Base-by-base conservation (phyloP, 2,888 invertebrate species). In the Carcina quercana region DNA sequence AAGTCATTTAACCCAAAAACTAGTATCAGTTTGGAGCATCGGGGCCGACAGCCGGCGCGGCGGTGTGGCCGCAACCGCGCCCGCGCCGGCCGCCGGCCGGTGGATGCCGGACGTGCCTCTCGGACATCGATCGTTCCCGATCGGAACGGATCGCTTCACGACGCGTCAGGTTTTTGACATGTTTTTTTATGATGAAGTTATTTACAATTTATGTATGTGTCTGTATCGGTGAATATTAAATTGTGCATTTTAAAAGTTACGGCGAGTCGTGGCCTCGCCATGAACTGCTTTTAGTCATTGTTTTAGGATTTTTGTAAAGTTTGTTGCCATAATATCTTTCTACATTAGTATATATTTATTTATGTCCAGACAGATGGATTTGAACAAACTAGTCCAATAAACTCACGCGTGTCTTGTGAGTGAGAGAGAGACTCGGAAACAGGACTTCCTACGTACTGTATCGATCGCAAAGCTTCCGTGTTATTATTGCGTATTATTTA, bases 321-420 rank as follows among this genome's bases (percentile, higher is more conserved):
- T 80, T 79, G 82, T 83, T 83, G 82, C 82, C 82, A 83, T 83
- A 80, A 82, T 82, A 82, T 79, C 79, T 78, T 80, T 80, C 74
- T 82, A 80, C 76, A 71, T 78, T 79, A 80, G 76, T 78, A 76
- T 79, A 78, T 76, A 74, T 71, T 68, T 20, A 63, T 72, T 72
- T 61, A 59, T 74, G 76, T 80, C 79, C 76, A 74, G 62, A 71
- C 63, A 70, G 60, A 74, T 73, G 75, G 75, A 80, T 78, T 79
- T 73, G 80, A 82, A 76, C 79, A 78, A 78, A 79, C 82, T 83
- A 80, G 82, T 83, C 82, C 73, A 69, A 70, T 70, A 67, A 62
- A 70, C 48, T 54, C 53, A 58, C 61, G 68, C 61, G 68, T 60
- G 64, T 61, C 53, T 55, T 51, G 57, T 55, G 59, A 64, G 54